Percentiles rank a stretch among this genome's conserved stretches.
phyloP scores from a whole-genome alignment of 2,888 invertebrate species.

The Parnassius orleans region DNA sequence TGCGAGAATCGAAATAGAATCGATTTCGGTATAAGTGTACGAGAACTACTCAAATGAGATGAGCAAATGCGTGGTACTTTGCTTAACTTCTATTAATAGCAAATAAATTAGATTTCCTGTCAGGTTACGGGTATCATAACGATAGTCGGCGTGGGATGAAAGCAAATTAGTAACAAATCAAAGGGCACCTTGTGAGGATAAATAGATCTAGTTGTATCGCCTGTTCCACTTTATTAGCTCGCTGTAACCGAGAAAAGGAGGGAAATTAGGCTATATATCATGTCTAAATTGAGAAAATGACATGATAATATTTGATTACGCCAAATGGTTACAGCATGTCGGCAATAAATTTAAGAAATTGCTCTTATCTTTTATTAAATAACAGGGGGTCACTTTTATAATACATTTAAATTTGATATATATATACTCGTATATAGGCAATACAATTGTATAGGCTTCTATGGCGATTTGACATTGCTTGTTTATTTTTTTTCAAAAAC shows the following conservation, averaged over 20 bases:
- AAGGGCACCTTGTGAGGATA: background rate
- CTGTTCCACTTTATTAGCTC: background rate
- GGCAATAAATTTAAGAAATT: background rate
- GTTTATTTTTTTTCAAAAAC: too few relatives aligned
- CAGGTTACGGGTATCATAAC: background rate
- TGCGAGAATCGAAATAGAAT: too few relatives aligned
- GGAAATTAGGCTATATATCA: background rate
- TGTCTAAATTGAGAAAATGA: background rate
- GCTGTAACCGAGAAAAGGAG: background rate
- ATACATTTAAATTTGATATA: too few relatives aligned
- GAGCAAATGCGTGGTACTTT: background rate
- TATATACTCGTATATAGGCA: too few relatives aligned
- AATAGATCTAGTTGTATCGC: background rate
- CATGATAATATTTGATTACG: background rate
- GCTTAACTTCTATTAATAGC: slow-evolving; percentile 8
- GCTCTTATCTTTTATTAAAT: background rate
- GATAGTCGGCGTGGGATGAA: background rate
- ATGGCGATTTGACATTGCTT: too few relatives aligned
- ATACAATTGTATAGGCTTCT: too few relatives aligned
- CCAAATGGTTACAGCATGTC: background rate
- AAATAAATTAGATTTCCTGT: slow-evolving; percentile 11
- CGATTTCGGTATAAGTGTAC: too few relatives aligned
- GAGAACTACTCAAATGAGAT: too few relatives aligned
- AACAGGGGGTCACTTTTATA: background rate
- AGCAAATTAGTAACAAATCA: background rate